Base-by-base conservation (phyloP, 2,888 invertebrate species). In the Digitonthophagus gazella region DNA sequence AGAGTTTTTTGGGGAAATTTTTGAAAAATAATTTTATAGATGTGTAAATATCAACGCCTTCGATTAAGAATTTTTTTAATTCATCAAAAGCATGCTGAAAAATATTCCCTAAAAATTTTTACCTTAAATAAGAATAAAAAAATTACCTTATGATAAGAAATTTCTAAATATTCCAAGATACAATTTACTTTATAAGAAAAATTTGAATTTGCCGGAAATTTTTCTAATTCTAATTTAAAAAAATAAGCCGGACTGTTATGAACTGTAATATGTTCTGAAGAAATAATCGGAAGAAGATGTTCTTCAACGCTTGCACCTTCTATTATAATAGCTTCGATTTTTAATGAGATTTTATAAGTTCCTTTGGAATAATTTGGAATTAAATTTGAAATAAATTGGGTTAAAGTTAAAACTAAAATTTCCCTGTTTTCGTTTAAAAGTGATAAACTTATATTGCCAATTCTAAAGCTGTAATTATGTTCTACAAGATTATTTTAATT, bases 61-160 rank as follows among this genome's bases (percentile, higher is more conserved):
- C 65, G 4, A 20, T 28, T 54, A 70, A 65, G 67, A 20, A 75
- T 69, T 61, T 65, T 15, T 65, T 58, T 55, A 67, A 66, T 80
- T 92, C 91, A 14, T 90, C 88, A 74, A 91, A 84, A 0, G 91
- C 88, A 80, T 91, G 89, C 92, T 93, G 84, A 58, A 84, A 82
- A 71, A 71, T 72, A 73, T 65, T 58, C 3, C 8, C 15, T 18
- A 1, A 15, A 18, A 22, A 15, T 58, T 66, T 28, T 67, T 44
- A 65, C 15, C 14, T 1, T 14, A 66, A 57, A 16, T 22, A 22
- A 55, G 16, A 58, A 74, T n/a, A n/a, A n/a, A n/a, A n/a, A n/a
- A n/a, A 77, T 79, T 80, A 93, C 93, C 87, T 92, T 90, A 77
- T 93, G 88, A 81, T 93, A 93, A 11, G 91, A 86, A 61, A 92